Base-by-base conservation (phyloP, 2,888 invertebrate genomes). In the Periphyllus acericola region DNA sequence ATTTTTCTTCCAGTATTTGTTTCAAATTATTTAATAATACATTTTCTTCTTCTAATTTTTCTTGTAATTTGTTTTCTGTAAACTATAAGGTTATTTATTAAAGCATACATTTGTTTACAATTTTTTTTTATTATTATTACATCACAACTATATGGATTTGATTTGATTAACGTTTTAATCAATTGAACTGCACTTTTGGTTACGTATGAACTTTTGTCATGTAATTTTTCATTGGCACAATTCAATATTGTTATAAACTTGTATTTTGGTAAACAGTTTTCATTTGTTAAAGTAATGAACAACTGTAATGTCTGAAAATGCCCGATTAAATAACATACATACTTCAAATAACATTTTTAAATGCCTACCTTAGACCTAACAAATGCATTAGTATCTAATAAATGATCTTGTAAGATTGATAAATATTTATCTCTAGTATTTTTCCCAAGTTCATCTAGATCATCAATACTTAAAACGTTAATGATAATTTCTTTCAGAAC, bases 81-180 rank as follows among this genome's bases (percentile, higher is more conserved):
- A 87, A 87, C 87, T 87, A 87, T 40, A 66, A 75, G 21, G 0
- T 21, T 36, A 32, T 46, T 60, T 72, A 52, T 36, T 36, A 29
- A 11, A 34, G 5, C 21, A 74, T 34, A 21, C 8, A 36, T 36
- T 74, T 36, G 17, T 21, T 74, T 21, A 74, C 19, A 34, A 6
- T 36, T 8, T 1, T 36, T 34, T 19, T 8, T 9, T 19, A 72
- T 74, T 25, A 74, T 21, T 32, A 34, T 87, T 90, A 95, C 93
- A 92, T 95, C 94, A 0, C 95, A 94, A n/a, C 96, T 95, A 92
- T 95, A 98, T 8, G 96, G 96, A 92, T 99, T 98, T 90, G 94
- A 94, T 91, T 96, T 95, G 72, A 99, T 92, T 91, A 98, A 95
- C 29, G 95, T 93, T 92, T 94, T 92, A 3, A 93, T 91, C 66